A percentile compares a stretch with the other conserved stretches of the same genome.
phyloP scores from a whole-genome alignment of 1,140 invertebrate species.

The Araneus ventricosus region DNA sequence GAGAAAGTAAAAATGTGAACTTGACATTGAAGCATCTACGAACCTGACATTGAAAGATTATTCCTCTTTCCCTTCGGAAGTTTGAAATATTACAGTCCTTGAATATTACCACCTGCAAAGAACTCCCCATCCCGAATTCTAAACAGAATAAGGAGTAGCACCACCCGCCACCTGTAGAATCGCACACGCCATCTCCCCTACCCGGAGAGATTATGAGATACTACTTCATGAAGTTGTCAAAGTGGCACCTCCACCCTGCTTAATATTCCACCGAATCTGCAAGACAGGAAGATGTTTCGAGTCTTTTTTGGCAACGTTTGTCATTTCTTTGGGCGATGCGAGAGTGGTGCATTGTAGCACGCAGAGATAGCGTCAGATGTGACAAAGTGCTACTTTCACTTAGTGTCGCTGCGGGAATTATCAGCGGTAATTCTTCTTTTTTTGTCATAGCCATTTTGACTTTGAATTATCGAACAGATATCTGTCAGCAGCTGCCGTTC shows the following conservation, averaged over 20 bases:
- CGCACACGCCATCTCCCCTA: neutral
- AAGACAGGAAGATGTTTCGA: neutral
- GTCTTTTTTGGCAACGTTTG: neutral
- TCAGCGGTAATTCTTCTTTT: neutral
- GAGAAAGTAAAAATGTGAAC: no score
- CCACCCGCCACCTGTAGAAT: neutral
- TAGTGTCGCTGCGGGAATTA: neutral
- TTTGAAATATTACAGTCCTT: constrained; percentile 12
- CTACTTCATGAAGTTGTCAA: neutral
- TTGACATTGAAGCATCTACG: no score
- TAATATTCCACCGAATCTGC: constrained; percentile 12
- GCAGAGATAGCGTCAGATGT: neutral
- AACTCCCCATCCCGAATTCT: neutral
- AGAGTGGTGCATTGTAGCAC: neutral
- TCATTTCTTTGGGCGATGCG: neutral
- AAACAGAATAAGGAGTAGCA: neutral
- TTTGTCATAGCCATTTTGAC: neutral
- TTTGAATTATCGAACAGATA: neutral
- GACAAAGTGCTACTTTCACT: constrained; percentile 34
- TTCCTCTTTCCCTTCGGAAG: neutral
- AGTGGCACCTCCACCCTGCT: constrained; percentile 38
- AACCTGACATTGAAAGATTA: constrained; percentile 1
- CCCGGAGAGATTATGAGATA: neutral
- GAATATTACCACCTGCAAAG: neutral
- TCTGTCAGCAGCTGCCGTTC: neutral